These are phyloP conservation scores for Netelia fuscicornis DNA, from an alignment of 2,888 invertebrate genomes.

Conservation along the genomic window DNA sequence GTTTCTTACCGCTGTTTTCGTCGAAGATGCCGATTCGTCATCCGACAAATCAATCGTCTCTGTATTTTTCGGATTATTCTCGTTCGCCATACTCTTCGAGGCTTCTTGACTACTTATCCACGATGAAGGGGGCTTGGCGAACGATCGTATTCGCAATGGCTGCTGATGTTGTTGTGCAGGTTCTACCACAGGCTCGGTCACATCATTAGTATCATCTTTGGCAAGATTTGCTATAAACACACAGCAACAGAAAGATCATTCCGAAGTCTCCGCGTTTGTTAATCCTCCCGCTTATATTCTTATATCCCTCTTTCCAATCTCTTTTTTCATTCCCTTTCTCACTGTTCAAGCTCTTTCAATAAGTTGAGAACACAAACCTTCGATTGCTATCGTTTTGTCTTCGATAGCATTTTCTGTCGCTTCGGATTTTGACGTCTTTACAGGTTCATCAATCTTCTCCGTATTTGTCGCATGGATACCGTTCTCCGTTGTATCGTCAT, in stretches of 20 bases:
- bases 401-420: slow-evolving; percentile 48
- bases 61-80: background rate
- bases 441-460: background rate
- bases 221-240: slow-evolving; percentile 51
- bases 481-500: slow-evolving; percentile 29
- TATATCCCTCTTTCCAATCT: slow-evolving; percentile 7
- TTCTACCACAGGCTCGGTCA: slow-evolving; percentile 32
- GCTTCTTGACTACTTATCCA: slow-evolving; percentile 75
- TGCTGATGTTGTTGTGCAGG: slow-evolving; percentile 61
- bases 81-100: background rate
- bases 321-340: slow-evolving; percentile 16
- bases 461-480: background rate
- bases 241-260: slow-evolving; percentile 32
- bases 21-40: background rate
- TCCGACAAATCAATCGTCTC: slow-evolving; percentile 45
- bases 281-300: slow-evolving; percentile 14
- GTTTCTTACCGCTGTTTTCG: slow-evolving; percentile 13
- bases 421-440: slow-evolving; percentile 22
- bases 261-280: background rate
- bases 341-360: slow-evolving; percentile 26
- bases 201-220: slow-evolving; percentile 19
- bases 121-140: slow-evolving; percentile 79
- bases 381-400: slow-evolving; percentile 44
- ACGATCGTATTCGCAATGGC: slow-evolving; percentile 77
- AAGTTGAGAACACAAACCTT: slow-evolving; percentile 60